A percentile compares a stretch with the other conserved stretches of the same genome.
These are phyloP conservation scores for Larimichthys polyactis DNA, from an alignment of 2,113 vertebrate species.

Conservation along the genomic window DNA sequence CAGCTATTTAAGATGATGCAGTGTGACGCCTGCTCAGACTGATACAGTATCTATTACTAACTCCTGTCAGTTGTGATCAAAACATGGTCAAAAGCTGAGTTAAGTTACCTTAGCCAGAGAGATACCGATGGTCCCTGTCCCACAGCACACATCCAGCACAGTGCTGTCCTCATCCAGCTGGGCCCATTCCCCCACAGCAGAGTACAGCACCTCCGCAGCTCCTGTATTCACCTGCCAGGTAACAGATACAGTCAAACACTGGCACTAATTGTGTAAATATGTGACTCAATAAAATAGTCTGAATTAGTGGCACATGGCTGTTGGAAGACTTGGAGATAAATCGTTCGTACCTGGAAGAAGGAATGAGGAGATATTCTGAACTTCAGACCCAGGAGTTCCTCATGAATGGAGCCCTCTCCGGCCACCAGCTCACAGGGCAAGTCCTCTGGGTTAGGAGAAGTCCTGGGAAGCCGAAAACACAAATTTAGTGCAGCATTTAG, in stretches of 20 bases:
- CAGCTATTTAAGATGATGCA: not conserved
- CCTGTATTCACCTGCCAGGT: constrained; percentile 90
- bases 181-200: constrained; percentile 91
- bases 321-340: not conserved
- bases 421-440: constrained; percentile 91
- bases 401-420: constrained; percentile 90
- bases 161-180: constrained; percentile 88
- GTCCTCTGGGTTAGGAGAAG: constrained; percentile 90
- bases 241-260: not conserved
- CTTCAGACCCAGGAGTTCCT: constrained; percentile 92
- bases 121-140: constrained; percentile 96
- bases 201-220: constrained; percentile 94
- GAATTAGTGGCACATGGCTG: not conserved
- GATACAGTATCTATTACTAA: not conserved
- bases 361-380: constrained; percentile 97
- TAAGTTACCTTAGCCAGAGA: constrained; percentile 90
- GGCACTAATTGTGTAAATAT: not conserved
- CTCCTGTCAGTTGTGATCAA: not conserved
- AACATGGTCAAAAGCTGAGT: not conserved
- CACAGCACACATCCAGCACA: constrained; percentile 94
- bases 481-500: not conserved
- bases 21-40: not conserved
- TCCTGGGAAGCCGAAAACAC: constrained; percentile 78
- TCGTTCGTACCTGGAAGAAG: constrained; percentile 92
- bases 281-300: not conserved